Conservation (phyloP, 2,888 invertebrate genomes). For the Synergus gifuensis region DNA sequence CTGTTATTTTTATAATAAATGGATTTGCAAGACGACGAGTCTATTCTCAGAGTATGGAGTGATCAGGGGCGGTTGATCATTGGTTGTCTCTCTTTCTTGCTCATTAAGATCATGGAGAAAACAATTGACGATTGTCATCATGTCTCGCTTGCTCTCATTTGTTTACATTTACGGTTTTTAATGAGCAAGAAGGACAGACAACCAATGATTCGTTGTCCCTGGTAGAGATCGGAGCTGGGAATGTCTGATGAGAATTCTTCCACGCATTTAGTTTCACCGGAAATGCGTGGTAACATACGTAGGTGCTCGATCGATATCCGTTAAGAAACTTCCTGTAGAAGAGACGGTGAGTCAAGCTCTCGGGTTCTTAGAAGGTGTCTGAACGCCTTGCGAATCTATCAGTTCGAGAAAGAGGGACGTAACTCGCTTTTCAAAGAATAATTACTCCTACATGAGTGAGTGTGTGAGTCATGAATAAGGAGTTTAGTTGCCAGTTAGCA, state of each 20-base stretch:
- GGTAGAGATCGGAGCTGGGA: constrained; percentile 5
- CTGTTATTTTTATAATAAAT: constrained; percentile 12
- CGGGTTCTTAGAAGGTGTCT: background rate
- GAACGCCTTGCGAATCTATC: background rate
- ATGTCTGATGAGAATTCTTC: constrained; percentile 23
- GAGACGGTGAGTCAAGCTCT: background rate
- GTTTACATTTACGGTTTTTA: too few species aligned
- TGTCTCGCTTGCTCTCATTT: too few species aligned
- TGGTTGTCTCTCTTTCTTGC: too few species aligned
- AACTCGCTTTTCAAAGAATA: background rate
- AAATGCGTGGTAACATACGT: constrained; percentile 29
- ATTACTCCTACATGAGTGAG: background rate
- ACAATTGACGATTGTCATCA: too few species aligned
- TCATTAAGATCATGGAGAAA: too few species aligned
- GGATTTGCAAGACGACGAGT: background rate
- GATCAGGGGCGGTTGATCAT: too few species aligned
- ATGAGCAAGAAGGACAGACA: too few species aligned
- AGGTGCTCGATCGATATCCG: constrained; percentile 31
- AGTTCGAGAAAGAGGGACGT: background rate
- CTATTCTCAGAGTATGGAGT: background rate
- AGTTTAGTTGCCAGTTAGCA: background rate
- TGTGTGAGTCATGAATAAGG: background rate
- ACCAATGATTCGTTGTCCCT: too few species aligned
- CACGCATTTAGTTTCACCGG: constrained; percentile 15
- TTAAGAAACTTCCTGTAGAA: constrained; percentile 15